These are phyloP conservation scores for Ricordea florida DNA, from an alignment of 92 coral and sea anemone species.

Conservation along the genomic window DNA sequence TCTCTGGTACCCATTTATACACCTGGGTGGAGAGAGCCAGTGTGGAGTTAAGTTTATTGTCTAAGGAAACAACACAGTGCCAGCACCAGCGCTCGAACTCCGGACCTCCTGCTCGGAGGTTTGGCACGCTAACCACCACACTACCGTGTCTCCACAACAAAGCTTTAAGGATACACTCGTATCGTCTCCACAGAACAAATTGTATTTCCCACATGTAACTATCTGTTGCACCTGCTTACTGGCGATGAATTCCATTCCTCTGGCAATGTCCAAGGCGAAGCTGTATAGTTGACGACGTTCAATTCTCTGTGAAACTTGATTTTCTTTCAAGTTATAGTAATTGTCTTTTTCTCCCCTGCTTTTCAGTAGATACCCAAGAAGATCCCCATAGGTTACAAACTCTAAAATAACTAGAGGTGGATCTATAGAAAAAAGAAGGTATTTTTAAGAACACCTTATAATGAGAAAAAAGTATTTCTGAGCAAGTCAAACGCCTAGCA, in stretches of 20 bases:
- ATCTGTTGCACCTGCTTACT: background rate
- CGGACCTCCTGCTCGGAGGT: too few relatives aligned
- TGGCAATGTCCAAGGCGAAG: background rate
- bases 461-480: background rate
- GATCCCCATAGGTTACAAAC: background rate
- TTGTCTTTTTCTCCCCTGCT: constrained; percentile 29
- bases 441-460: too few relatives aligned
- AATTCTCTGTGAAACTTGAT: background rate
- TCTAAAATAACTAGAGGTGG: background rate
- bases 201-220: too few relatives aligned
- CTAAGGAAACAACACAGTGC: too few relatives aligned
- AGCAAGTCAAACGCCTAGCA: background rate
- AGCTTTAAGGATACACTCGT: too few relatives aligned
- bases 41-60: too few relatives aligned
- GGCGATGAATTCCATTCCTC: constrained; percentile 1
- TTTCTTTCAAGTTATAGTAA: constrained; percentile 19
- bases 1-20: too few relatives aligned
- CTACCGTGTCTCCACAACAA: too few relatives aligned
- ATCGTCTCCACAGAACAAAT: too few relatives aligned
- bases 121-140: too few relatives aligned
- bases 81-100: too few relatives aligned
- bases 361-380: background rate
- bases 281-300: background rate
- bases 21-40: too few relatives aligned
- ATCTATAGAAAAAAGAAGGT: background rate